Conservation (phyloP, 2,888 invertebrate species). For the Lasiommata megera region DNA sequence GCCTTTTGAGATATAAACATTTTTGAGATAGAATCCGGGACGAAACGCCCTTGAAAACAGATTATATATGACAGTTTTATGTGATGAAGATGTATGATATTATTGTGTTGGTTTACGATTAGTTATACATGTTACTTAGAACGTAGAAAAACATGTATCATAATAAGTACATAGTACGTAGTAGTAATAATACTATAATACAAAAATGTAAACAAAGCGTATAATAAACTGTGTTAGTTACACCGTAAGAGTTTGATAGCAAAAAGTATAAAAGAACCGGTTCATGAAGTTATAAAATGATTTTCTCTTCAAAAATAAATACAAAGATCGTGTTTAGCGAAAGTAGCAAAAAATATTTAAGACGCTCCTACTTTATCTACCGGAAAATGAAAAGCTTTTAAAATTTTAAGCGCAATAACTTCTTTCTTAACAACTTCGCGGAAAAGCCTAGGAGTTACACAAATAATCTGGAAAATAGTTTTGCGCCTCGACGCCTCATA, state of each 20-base stretch:
- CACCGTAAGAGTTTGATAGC: background rate
- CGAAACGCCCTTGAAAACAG: too few relatives aligned
- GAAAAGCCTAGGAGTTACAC: conserved; percentile 53
- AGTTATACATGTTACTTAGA: too few relatives aligned
- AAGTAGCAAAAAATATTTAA: conserved; percentile 26
- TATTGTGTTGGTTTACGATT: too few relatives aligned
- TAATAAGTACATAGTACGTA: too few relatives aligned
- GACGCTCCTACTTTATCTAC: conserved; percentile 28
- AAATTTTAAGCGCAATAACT: conserved; percentile 53
- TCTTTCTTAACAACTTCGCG: conserved; percentile 51
- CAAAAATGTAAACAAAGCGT: background rate
- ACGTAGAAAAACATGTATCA: too few relatives aligned
- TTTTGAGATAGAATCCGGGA: too few relatives aligned
- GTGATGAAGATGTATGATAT: too few relatives aligned
- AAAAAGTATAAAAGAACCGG: conserved; percentile 1
- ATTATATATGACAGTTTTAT: too few relatives aligned
- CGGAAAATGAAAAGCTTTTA: conserved; percentile 54
- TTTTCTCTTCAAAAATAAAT: conserved; percentile 17
- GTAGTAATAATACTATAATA: too few relatives aligned
- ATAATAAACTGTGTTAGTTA: background rate
- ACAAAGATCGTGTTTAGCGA: conserved; percentile 24
- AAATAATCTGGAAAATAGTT: conserved; percentile 58
- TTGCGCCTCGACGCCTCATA: conserved; percentile 49
- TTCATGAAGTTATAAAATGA: conserved; percentile 7
- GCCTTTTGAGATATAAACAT: too few relatives aligned